Percentiles rank a stretch among this genome's conserved stretches.
Conservation (phyloP, 1,140 invertebrate genomes). For the Leptinotarsa undecemlineata region DNA sequence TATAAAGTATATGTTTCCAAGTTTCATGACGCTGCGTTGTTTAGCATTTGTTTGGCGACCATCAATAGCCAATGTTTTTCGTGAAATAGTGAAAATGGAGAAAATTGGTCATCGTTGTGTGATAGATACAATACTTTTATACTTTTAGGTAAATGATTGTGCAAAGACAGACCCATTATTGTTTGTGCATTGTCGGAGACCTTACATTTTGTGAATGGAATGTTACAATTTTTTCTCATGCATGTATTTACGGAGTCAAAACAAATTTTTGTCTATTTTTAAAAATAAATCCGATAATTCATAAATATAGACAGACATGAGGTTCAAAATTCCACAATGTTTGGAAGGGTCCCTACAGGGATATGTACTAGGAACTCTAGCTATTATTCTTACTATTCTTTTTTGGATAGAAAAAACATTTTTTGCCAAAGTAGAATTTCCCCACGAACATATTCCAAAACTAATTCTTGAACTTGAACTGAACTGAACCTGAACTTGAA, state of each 20-base stretch:
- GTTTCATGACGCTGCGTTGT: too few species aligned
- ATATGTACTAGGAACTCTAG: neutral
- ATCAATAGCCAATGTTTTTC: too few species aligned
- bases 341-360: slow-evolving; percentile 8
- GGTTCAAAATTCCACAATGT: neutral
- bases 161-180: neutral
- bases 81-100: too few species aligned
- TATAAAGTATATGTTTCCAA: too few species aligned
- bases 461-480: slow-evolving; percentile 12
- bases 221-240: neutral
- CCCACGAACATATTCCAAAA: slow-evolving; percentile 6
- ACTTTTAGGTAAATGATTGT: neutral
- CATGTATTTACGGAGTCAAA: neutral
- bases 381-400: slow-evolving; percentile 6
- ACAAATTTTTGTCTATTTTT: neutral
- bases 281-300: slow-evolving; percentile 12
- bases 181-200: neutral
- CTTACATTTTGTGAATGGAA: slow-evolving; percentile 2
- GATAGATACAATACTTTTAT: too few species aligned
- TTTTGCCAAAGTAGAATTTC: slow-evolving; percentile 4
- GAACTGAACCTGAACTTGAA: slow-evolving; percentile 1
- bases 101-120: too few species aligned
- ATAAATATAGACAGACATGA: slow-evolving; percentile 7
- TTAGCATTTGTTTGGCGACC: too few species aligned
- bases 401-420: neutral